Conservation (phyloP, 2,113 vertebrate species). For the Alexandromys fortis region DNA sequence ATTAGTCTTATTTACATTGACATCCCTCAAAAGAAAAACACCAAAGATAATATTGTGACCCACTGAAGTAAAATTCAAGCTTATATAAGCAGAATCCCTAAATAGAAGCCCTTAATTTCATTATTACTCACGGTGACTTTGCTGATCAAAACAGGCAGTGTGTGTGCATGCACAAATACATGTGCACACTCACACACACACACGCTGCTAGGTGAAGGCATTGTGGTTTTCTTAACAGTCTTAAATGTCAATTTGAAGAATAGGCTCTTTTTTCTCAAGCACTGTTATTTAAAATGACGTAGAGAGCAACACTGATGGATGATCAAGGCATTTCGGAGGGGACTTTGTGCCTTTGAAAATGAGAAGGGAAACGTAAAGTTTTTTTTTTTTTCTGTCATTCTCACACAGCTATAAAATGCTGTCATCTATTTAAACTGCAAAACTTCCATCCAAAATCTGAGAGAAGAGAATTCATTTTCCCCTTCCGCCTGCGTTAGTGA, state of each 20-base stretch:
- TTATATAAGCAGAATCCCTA: slow-evolving; percentile 61
- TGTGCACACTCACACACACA: not conserved
- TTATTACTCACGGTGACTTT: slow-evolving; percentile 58
- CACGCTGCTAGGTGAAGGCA: slow-evolving; percentile 63
- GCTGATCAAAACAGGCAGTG: slow-evolving; percentile 50
- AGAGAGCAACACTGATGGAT: slow-evolving; percentile 81
- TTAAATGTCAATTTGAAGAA: slow-evolving; percentile 73
- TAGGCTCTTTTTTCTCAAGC: slow-evolving; percentile 70
- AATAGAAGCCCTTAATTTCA: slow-evolving; percentile 57
- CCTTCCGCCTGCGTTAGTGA: slow-evolving; percentile 64
- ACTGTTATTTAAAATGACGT: slow-evolving; percentile 71
- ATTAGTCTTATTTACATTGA: slow-evolving; percentile 33
- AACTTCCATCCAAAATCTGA: slow-evolving; percentile 78
- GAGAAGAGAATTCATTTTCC: slow-evolving; percentile 72
- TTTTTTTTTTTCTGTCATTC: slow-evolving; percentile 74
- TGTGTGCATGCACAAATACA: not conserved
- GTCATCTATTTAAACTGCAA: slow-evolving; percentile 75
- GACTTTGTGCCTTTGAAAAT: slow-evolving; percentile 81
- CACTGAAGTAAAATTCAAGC: slow-evolving; percentile 44
- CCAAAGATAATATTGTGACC: slow-evolving; percentile 2
- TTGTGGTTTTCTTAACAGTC: slow-evolving; percentile 52
- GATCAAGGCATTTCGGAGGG: slow-evolving; percentile 79
- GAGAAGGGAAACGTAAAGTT: slow-evolving; percentile 70
- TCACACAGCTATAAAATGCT: slow-evolving; percentile 81
- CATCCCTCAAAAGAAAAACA: slow-evolving; percentile 46